phyloP scores from a whole-genome alignment of 2,113 vertebrate genomes.

The Sterna hirundo region DNA sequence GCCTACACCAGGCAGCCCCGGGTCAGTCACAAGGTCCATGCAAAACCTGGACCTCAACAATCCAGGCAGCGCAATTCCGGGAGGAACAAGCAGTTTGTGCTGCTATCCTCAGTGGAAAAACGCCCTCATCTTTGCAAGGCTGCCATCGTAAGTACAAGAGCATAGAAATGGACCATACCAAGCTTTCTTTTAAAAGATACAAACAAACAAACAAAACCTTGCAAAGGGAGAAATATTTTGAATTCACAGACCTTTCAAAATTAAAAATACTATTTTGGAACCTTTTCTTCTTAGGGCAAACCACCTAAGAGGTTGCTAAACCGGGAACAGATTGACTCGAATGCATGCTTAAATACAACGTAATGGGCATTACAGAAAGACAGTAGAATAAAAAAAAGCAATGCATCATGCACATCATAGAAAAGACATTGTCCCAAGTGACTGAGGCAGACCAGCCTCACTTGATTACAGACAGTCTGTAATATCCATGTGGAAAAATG shows the following conservation, averaged over 20 bases:
- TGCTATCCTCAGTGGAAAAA: background rate
- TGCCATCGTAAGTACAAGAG: background rate
- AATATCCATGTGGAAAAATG: background rate
- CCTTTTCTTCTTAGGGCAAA: background rate
- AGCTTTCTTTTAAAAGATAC: background rate
- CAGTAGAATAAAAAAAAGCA: background rate
- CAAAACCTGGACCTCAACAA: background rate
- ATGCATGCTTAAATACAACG: background rate
- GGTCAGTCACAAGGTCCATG: background rate
- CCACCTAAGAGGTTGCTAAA: background rate
- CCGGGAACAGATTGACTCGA: background rate
- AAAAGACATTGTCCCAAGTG: background rate
- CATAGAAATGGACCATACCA: background rate
- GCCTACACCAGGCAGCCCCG: background rate
- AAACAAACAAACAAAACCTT: background rate
- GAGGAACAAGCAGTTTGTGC: background rate
- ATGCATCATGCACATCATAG: background rate
- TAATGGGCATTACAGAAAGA: background rate
- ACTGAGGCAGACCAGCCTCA: background rate
- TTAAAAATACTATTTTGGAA: background rate
- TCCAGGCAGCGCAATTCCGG: background rate
- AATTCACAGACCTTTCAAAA: background rate
- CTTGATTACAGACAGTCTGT: background rate
- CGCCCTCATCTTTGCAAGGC: background rate
- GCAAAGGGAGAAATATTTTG: background rate